Conservation (phyloP, 2,888 invertebrate species). For the Emmelina monodactyla region DNA sequence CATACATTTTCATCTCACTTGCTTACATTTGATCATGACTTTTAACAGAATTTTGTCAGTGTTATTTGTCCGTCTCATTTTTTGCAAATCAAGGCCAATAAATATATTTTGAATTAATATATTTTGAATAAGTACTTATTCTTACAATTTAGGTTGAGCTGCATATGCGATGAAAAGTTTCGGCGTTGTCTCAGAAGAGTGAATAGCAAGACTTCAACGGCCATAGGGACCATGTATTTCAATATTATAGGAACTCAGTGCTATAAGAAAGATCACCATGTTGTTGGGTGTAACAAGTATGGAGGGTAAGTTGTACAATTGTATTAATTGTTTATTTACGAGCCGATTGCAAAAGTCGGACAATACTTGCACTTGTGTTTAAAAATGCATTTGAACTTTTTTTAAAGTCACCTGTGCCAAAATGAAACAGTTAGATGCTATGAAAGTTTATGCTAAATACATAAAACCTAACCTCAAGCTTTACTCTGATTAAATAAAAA, state of each 20-base stretch:
- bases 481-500: neutral
- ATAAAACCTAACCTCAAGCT: neutral
- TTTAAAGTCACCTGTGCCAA: neutral
- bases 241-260: constrained; percentile 66
- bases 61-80: too few species aligned
- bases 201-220: constrained; percentile 30
- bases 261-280: constrained; percentile 65
- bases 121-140: too few species aligned
- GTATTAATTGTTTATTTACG: neutral
- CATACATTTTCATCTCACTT: too few species aligned
- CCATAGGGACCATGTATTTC: constrained; percentile 64
- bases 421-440: neutral
- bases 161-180: constrained; percentile 63
- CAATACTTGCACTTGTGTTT: too few species aligned
- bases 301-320: constrained; percentile 52
- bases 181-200: constrained; percentile 46
- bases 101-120: too few species aligned
- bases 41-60: too few species aligned
- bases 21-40: too few species aligned
- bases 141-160: constrained; percentile 64
- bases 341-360: too few species aligned
- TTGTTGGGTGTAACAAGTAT: constrained; percentile 49
- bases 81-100: too few species aligned
- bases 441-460: neutral
- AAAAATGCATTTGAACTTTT: neutral